Evolutionary conservation across 2,888 invertebrate genomes (phyloP).

Genomic region (Xestia xanthographa): DNA sequence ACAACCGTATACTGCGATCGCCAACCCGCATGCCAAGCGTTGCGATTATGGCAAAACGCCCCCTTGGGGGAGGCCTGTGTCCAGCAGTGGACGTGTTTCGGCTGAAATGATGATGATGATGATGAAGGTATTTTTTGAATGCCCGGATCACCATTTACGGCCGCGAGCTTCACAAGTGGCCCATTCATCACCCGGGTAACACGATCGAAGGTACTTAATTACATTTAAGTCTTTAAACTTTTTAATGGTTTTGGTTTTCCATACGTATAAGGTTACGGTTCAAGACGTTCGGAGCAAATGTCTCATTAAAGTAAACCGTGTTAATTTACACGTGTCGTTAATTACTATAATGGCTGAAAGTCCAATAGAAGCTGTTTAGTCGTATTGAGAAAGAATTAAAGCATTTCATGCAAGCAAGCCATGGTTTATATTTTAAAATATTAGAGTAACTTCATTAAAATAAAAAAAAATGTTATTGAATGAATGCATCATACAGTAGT

Average conservation of each 20-base stretch:
- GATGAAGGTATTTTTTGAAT: too few relatives aligned
- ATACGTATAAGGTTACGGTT: conserved; percentile 26
- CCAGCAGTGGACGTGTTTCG: too few relatives aligned
- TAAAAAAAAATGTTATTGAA: background rate
- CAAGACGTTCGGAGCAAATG: conserved; percentile 39
- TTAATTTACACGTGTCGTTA: conserved; percentile 47
- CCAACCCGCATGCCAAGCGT: too few relatives aligned
- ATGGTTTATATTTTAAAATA: background rate
- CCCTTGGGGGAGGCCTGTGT: too few relatives aligned
- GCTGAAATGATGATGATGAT: too few relatives aligned
- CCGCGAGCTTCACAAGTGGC: conserved; percentile 14
- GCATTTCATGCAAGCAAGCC: background rate
- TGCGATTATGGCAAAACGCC: too few relatives aligned
- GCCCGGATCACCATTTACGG: background rate
- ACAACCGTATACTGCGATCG: too few relatives aligned
- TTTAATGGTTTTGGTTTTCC: conserved; percentile 34
- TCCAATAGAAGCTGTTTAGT: conserved; percentile 24
- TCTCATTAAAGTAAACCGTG: conserved; percentile 43
- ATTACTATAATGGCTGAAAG: conserved; percentile 39
- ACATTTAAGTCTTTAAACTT: conserved; percentile 39
- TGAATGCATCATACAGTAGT: background rate
- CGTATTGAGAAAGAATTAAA: conserved; percentile 8
- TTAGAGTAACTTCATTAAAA: background rate
- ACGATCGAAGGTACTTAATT: conserved; percentile 23
- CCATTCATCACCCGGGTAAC: conserved; percentile 4